Conservation (phyloP, 2,797 vertebrate genomes). For the Sebastes steindachneri region DNA sequence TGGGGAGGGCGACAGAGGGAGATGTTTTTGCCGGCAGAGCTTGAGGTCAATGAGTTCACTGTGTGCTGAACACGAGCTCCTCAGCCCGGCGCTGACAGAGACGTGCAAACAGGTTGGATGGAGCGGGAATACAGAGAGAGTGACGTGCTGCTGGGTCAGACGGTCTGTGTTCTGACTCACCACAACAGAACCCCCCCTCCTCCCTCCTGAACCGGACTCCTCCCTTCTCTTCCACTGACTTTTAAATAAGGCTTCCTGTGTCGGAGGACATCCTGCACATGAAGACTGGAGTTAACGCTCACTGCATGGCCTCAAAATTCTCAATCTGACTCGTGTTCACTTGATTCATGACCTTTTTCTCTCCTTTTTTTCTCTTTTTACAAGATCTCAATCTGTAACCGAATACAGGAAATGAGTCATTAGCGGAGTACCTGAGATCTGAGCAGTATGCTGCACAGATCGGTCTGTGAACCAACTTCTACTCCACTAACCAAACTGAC, state of each 20-base stretch:
- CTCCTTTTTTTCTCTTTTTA: conserved; percentile 1
- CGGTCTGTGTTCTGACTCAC: conserved; percentile 47
- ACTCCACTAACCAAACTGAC: neutral
- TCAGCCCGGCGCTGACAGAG: conserved; percentile 65
- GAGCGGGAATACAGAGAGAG: conserved; percentile 32
- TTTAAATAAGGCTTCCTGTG: conserved; percentile 67
- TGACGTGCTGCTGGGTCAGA: conserved; percentile 20
- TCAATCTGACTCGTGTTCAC: conserved; percentile 18
- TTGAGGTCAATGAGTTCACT: conserved; percentile 79
- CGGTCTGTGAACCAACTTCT: conserved; percentile 13
- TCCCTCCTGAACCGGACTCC: conserved; percentile 21
- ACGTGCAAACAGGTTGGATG: conserved; percentile 70
- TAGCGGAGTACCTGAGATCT: conserved; percentile 34
- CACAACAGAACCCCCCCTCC: conserved; percentile 26
- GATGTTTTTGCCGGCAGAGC: conserved; percentile 71
- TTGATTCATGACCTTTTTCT: conserved; percentile 29
- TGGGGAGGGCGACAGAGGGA: conserved; percentile 59
- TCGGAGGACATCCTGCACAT: conserved; percentile 65
- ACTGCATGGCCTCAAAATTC: conserved; percentile 18
- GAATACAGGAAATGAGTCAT: conserved; percentile 71
- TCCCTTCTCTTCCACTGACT: conserved; percentile 40
- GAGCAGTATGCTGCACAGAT: conserved; percentile 18
- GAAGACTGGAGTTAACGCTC: conserved; percentile 17
- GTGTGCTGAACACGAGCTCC: conserved; percentile 70
- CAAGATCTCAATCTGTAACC: conserved; percentile 34